phyloP scores from a whole-genome alignment of 2,888 invertebrate species.

The Cetonia aurata region DNA sequence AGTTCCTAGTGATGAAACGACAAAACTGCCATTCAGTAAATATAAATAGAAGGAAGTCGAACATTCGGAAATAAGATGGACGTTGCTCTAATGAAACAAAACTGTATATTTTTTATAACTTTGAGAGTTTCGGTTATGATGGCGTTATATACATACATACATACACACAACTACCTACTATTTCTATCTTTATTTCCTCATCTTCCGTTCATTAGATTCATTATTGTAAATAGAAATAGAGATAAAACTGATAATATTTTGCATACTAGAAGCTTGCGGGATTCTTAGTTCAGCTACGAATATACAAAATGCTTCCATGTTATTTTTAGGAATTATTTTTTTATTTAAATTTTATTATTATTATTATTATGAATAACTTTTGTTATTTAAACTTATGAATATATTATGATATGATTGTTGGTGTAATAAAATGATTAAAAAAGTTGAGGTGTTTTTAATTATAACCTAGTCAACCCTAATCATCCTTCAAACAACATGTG shows the following conservation, averaged over 20 bases:
- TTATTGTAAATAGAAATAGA: constrained; percentile 30
- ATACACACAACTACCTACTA: constrained; percentile 37
- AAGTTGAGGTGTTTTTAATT: constrained; percentile 34
- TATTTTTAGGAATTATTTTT: constrained; percentile 61
- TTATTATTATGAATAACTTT: constrained; percentile 64
- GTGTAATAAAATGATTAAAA: constrained; percentile 67
- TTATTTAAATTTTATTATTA: constrained; percentile 60
- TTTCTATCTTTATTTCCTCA: constrained; percentile 50
- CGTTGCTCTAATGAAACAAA: constrained; percentile 18
- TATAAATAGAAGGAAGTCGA: constrained; percentile 41
- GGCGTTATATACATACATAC: constrained; percentile 33
- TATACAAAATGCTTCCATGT: constrained; percentile 63
- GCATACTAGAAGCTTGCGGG: constrained; percentile 60
- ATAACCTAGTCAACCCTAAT: neutral
- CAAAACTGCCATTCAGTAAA: constrained; percentile 28
- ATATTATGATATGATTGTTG: constrained; percentile 68
- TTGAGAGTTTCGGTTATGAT: constrained; percentile 43
- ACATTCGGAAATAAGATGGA: constrained; percentile 16
- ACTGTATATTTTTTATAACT: constrained; percentile 49
- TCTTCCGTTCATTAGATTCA: constrained; percentile 27
- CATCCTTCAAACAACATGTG: too few species aligned
- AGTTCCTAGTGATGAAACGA: constrained; percentile 24
- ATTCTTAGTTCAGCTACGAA: constrained; percentile 60
- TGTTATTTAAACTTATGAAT: constrained; percentile 67
- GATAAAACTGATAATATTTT: constrained; percentile 58